These are phyloP conservation scores for Stenurella melanura DNA, from an alignment of 2,888 invertebrate species.

Conservation along the genomic window DNA sequence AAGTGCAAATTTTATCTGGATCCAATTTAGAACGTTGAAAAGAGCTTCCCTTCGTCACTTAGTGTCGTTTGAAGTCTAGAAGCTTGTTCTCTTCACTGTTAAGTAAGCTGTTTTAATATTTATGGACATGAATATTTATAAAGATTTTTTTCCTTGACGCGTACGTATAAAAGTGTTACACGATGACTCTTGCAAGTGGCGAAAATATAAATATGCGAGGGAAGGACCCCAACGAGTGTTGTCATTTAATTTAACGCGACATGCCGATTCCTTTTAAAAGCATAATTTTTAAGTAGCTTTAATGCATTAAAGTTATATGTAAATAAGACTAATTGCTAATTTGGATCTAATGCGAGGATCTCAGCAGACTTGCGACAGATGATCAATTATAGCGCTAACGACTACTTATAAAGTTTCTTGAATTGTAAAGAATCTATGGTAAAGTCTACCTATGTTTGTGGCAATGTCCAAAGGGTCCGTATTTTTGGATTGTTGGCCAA, in stretches of 20 bases:
- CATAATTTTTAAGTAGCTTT: constrained; percentile 29
- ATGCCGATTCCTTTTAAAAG: constrained; percentile 31
- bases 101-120: constrained; percentile 70
- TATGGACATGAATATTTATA: constrained; percentile 70
- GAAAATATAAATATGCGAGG: constrained; percentile 23
- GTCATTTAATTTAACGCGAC: constrained; percentile 39
- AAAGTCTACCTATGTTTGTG: no score
- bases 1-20: constrained; percentile 70
- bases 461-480: no score
- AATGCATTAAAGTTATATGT: constrained; percentile 21
- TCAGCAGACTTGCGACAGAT: not conserved
- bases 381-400: no score
- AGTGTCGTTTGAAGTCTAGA: constrained; percentile 70
- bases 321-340: constrained; percentile 21
- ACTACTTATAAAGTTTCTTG: no score
- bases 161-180: constrained; percentile 41
- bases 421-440: no score
- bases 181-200: constrained; percentile 26
- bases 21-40: constrained; percentile 65
- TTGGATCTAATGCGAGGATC: not conserved
- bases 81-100: constrained; percentile 60
- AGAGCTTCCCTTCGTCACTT: constrained; percentile 68
- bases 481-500: no score
- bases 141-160: constrained; percentile 61
- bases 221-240: not conserved